Evolutionary conservation across 2,797 vertebrate species (phyloP).

Genomic region (Craterocephalus amniculus): DNA sequence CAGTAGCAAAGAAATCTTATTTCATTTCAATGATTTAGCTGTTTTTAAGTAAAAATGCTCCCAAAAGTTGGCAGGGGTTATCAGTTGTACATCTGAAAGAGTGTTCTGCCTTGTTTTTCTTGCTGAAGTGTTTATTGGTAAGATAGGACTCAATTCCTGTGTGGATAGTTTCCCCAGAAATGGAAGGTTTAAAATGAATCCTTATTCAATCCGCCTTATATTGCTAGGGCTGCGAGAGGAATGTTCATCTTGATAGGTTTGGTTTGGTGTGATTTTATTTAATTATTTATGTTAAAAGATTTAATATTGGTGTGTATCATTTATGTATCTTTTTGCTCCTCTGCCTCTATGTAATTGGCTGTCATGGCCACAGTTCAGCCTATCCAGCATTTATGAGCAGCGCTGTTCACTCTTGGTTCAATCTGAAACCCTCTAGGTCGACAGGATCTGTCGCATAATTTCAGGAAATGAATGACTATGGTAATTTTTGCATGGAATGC

Average conservation of each 20-base stretch:
- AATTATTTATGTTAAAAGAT: not conserved
- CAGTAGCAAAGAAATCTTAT: not conserved
- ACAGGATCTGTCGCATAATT: conserved; percentile 77
- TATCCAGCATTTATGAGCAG: conserved; percentile 47
- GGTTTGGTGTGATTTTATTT: not conserved
- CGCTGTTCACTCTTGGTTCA: conserved; percentile 84
- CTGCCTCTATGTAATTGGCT: not conserved
- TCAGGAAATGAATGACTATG: conserved; percentile 78
- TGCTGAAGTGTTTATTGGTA: not conserved
- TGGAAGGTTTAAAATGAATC: not conserved
- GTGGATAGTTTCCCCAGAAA: not conserved
- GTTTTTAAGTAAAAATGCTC: not conserved
- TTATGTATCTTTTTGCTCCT: not conserved
- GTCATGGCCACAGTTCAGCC: not conserved
- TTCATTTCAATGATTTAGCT: not conserved
- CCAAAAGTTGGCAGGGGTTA: not conserved
- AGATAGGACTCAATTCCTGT: not conserved
- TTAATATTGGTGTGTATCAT: not conserved
- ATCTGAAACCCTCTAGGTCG: conserved; percentile 77
- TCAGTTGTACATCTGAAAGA: not conserved
- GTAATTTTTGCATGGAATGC: conserved; percentile 87
- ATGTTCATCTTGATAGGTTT: not conserved
- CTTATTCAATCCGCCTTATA: too few species aligned
- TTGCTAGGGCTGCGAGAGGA: conserved; percentile 1
- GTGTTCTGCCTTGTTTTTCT: not conserved